A percentile compares a stretch with the other conserved stretches of the same genome.
phyloP scores from a whole-genome alignment of 2,888 invertebrate species.

The Periphyllus acericola region DNA sequence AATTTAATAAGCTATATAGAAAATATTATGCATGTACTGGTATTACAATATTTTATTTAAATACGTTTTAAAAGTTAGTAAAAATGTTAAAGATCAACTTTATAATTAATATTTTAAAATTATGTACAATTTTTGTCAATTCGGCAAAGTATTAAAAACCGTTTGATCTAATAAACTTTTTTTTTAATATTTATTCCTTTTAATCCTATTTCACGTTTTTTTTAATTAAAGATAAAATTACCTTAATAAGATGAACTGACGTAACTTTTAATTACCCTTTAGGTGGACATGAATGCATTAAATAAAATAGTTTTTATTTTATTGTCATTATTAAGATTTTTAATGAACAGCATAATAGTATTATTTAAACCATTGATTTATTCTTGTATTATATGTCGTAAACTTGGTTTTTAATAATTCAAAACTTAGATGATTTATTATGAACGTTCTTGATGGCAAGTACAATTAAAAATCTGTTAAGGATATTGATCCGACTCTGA shows the following conservation, averaged over 20 bases:
- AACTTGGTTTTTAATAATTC: neutral
- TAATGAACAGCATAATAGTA: neutral
- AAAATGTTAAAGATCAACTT: neutral
- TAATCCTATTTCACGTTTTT: neutral
- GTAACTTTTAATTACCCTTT: neutral
- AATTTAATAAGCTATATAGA: too few species aligned
- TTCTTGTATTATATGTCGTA: neutral
- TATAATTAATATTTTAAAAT: neutral
- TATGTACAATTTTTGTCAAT: neutral
- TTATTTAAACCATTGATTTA: neutral
- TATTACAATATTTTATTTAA: neutral
- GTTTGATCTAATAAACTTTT: neutral
- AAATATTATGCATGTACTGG: too few species aligned
- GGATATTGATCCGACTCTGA: too few species aligned
- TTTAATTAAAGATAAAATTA: neutral
- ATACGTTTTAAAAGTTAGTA: neutral
- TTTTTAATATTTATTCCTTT: neutral
- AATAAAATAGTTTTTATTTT: neutral
- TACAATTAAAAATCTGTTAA: too few species aligned
- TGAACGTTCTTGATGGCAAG: too few species aligned
- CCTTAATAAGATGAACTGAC: neutral
- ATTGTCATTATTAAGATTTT: neutral
- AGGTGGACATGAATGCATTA: neutral
- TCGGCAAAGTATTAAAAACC: slow-evolving; percentile 23
- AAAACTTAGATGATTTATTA: neutral